Evolutionary conservation across 2,797 vertebrate genomes (phyloP), one percentile per base, ranked within the genome.

Genomic region (Crenichthys baileyi): DNA sequence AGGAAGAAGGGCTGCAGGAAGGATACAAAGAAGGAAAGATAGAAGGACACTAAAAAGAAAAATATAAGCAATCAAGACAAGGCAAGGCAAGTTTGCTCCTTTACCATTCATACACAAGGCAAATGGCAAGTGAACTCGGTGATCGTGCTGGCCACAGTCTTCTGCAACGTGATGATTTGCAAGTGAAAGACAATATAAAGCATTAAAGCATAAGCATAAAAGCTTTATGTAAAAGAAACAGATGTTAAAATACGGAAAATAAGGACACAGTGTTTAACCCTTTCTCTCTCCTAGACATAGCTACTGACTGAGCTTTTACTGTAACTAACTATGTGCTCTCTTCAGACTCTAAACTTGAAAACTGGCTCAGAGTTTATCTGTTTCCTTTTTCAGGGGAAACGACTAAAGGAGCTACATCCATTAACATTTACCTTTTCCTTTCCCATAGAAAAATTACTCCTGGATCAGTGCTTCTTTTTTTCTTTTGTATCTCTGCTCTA

Each of bases 91-190:
- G 65, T 44, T 68, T 24, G 65, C n/a, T 68, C n/a, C 44, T 70
- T 5, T 46, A n/a, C 24, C 1, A 22, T 7, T 70, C 67, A 46
- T 46, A 46, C 5, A 67, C 9, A 67, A 41, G 9, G 60, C 29
- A 18, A 24, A 13, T 41, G 24, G n/a, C n/a, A 46, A 46, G 44
- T 26, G 87, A 98, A 97, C 75, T 97, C 98, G 1, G 96, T 94
- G 78, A 94, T 99, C 7, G 97, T 99, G 82, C 92, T 98, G 79
- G 95, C 96, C 82, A 99, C 98, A 0, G 96, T 99, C 39, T 88
- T 96, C 53, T 99, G 97, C 91, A 99, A 99, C 85, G 95, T 99
- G 88, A 90, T 98, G 83, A 98, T 99, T 87, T 99, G 96, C 39
- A n/a, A n/a, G n/a, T n/a, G n/a, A 46, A 46, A 44, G 39, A 44